Evolutionary conservation across 2,797 vertebrate genomes (phyloP).

Genomic region (Acropternis orthonyx): DNA sequence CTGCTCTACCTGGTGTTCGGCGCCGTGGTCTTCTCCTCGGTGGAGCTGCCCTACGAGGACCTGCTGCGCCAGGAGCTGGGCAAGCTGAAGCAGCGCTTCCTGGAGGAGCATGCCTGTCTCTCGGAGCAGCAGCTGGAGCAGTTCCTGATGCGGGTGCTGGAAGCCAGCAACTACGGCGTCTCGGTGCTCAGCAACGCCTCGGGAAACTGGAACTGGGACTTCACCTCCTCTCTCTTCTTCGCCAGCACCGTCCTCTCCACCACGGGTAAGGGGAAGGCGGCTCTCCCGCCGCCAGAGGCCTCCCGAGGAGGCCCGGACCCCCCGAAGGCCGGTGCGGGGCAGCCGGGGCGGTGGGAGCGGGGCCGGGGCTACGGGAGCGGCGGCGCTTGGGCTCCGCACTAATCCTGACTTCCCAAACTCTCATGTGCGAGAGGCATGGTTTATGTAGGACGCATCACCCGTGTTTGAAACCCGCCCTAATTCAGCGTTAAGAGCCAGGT

Average conservation of each 20-base stretch:
- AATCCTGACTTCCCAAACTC: background rate
- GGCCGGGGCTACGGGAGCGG: background rate
- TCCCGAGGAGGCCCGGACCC: conserved; percentile 10
- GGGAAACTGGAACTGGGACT: conserved; percentile 97
- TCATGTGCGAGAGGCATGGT: fast-evolving
- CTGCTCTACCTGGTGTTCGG: conserved; percentile 91
- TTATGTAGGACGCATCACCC: background rate
- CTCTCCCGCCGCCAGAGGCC: background rate
- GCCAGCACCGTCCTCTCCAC: conserved; percentile 96
- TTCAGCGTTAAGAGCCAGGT: background rate
- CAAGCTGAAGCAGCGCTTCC: conserved; percentile 85
- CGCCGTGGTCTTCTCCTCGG: conserved; percentile 92
- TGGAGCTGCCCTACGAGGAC: conserved; percentile 94
- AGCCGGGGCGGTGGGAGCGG: background rate
- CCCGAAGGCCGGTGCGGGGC: background rate
- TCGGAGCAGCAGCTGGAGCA: conserved; percentile 87
- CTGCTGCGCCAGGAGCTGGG: conserved; percentile 88
- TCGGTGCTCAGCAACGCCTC: conserved; percentile 93
- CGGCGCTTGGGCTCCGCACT: background rate
- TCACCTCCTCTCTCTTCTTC: conserved; percentile 95
- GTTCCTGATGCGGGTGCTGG: conserved; percentile 87
- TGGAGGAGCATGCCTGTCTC: conserved; percentile 88
- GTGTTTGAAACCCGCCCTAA: background rate
- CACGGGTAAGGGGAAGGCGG: conserved; percentile 81
- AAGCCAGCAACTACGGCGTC: conserved; percentile 94